Evolutionary conservation across 2,113 vertebrate species (phyloP), one percentile per base, ranked within the genome.

Genomic region (Puffinus mauretanicus): DNA sequence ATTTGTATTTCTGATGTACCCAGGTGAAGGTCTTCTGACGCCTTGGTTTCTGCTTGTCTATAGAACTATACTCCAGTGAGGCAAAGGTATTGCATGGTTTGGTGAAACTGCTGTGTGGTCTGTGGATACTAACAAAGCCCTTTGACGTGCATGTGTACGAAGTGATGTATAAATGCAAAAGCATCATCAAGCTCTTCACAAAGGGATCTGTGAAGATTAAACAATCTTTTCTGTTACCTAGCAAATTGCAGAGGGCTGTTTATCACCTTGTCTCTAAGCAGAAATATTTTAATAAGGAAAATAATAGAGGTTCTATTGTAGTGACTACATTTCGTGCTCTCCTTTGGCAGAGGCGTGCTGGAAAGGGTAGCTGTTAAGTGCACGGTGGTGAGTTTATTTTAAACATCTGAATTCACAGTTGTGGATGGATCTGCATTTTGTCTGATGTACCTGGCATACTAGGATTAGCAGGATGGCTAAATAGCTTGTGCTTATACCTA

Each of bases 281-380:
- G 61, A 94, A 96, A 40, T 80, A 54, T n/a, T 77, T 90, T 92
- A 89, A 60, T 93, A 64, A 89, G 86, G 60, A 81, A 94, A 93
- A 69, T 82, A 79, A 73, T 42, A 36, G 18, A 47, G 52, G 10
- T 86, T 83, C 57, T 92, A 15, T 90, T 84, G 69, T 90, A 81
- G 32, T 55, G 34, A 84, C 51, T 86, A 25, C 51, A 12, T 55
- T 88, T 77, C 1, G 2, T 25, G 51, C 55, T 16, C 36, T 71
- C 11, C 16, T 88, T 90, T 86, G 58, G 26, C 64, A 86, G 71
- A 77, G 51, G n/a, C 7, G 0, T 61, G 52, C 51, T 80, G 42
- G 67, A 66, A 58, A 57, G 83, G 54, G 49, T 64, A 47, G 73
- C 60, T 72, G 32, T 86, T 92, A 90, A 65, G 36, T 66, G 64